phyloP scores from a whole-genome alignment of 2,797 vertebrate species.

The Squalus acanthias region DNA sequence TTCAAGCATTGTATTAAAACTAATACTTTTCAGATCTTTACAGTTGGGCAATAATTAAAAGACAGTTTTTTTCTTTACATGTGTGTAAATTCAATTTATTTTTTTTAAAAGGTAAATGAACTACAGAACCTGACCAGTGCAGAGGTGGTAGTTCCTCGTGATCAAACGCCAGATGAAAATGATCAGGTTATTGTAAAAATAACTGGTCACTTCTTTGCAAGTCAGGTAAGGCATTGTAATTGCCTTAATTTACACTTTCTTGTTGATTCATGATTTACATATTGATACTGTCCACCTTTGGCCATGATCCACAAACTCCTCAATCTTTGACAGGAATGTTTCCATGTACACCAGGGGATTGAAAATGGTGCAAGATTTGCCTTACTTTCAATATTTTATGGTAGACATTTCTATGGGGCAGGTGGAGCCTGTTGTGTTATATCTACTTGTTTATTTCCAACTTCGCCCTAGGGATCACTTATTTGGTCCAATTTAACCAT shows the following conservation, averaged over 20 bases:
- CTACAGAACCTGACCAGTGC: slow-evolving; percentile 96
- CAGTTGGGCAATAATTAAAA: neutral
- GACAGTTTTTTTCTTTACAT: too few species aligned
- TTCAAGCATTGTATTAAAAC: neutral
- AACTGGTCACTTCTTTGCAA: slow-evolving; percentile 97
- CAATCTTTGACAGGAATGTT: neutral
- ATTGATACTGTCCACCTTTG: neutral
- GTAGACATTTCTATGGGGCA: neutral
- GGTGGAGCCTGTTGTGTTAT: slow-evolving; percentile 33
- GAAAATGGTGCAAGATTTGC: neutral
- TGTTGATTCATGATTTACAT: neutral
- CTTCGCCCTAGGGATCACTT: neutral
- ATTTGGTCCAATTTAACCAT: neutral
- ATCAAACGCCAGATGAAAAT: slow-evolving; percentile 96
- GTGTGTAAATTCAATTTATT: neutral
- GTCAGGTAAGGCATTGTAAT: slow-evolving; percentile 72
- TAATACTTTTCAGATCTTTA: neutral
- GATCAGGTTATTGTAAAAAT: slow-evolving; percentile 98
- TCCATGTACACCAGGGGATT: neutral
- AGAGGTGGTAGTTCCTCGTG: slow-evolving; percentile 95
- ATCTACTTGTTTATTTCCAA: slow-evolving; percentile 43
- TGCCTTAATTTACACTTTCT: neutral
- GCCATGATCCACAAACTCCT: neutral
- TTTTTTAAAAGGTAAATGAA: slow-evolving; percentile 80
- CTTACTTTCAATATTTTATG: neutral